phyloP scores from a whole-genome alignment of 2,888 invertebrate genomes.

The Diogma glabrata region DNA sequence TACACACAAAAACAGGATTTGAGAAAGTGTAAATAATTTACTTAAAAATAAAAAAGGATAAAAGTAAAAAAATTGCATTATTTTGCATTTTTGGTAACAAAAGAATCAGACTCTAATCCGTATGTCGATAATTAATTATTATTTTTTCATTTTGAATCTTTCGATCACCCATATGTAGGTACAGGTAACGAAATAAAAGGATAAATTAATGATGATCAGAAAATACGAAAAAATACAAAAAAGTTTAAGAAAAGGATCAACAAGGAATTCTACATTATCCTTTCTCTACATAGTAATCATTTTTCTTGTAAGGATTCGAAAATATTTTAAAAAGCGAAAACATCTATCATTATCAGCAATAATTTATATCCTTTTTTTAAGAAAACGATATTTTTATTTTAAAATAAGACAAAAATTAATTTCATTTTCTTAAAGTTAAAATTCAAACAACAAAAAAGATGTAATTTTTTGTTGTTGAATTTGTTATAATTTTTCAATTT shows the following conservation, averaged over 20 bases:
- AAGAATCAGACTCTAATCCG: not conserved
- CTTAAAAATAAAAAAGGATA: constrained; percentile 3
- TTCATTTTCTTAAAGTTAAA: too few relatives aligned
- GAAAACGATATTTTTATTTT: constrained; percentile 3
- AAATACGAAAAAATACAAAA: too few relatives aligned
- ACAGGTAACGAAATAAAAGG: constrained; percentile 3
- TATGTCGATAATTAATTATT: not conserved
- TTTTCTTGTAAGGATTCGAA: constrained; percentile 2
- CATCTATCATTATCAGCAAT: constrained; percentile 8
- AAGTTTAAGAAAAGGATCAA: too few relatives aligned
- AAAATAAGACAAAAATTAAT: constrained; percentile 2
- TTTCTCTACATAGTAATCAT: too few relatives aligned
- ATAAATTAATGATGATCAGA: too few relatives aligned
- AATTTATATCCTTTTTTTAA: constrained; percentile 8
- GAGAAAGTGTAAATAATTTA: too few relatives aligned
- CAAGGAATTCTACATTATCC: too few relatives aligned
- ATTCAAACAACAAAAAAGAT: too few relatives aligned
- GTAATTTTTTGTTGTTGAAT: too few relatives aligned
- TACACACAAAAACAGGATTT: too few relatives aligned
- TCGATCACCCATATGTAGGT: constrained; percentile 3
- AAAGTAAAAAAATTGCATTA: constrained; percentile 1
- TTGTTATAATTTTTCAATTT: too few relatives aligned
- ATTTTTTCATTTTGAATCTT: too few relatives aligned
- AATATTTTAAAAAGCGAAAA: not conserved
- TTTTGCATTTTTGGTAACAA: constrained; percentile 4